Evolutionary conservation across 2,797 vertebrate species (phyloP).

Genomic region (Psittacula echo): DNA sequence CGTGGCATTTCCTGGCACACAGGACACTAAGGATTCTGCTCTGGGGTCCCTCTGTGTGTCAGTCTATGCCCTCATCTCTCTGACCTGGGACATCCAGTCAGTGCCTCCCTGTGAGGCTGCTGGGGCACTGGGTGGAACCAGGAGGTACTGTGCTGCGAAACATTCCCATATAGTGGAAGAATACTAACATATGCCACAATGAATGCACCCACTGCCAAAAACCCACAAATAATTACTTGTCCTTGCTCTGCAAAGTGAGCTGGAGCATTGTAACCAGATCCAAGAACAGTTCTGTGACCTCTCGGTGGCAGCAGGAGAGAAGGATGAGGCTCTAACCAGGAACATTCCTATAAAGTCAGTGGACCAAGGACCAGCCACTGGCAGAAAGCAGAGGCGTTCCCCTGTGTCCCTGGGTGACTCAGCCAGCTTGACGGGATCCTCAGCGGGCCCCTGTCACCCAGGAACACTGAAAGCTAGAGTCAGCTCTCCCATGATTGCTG

Average conservation of each 20-base stretch:
- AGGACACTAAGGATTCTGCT: background rate
- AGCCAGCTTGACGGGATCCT: background rate
- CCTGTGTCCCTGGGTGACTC: background rate
- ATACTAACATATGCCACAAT: background rate
- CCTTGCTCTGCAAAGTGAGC: background rate
- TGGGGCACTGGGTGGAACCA: background rate
- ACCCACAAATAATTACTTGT: slow-evolving; percentile 21
- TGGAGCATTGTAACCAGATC: background rate
- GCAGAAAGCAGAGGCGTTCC: background rate
- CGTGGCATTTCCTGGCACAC: background rate
- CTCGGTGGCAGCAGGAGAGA: rapidly evolving
- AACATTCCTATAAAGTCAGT: background rate
- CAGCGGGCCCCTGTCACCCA: background rate
- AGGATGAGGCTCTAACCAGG: background rate
- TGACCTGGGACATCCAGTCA: background rate
- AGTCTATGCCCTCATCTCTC: background rate
- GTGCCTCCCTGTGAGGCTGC: background rate
- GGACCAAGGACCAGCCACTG: background rate
- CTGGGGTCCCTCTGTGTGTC: background rate
- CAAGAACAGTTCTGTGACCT: background rate
- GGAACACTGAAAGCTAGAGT: background rate
- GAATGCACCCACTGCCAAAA: background rate
- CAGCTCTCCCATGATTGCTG: rapidly evolving
- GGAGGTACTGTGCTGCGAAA: background rate
- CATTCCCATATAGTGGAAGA: background rate